Evolutionary conservation across 1,140 invertebrate genomes (phyloP).

Genomic region (Spodoptera litura): DNA sequence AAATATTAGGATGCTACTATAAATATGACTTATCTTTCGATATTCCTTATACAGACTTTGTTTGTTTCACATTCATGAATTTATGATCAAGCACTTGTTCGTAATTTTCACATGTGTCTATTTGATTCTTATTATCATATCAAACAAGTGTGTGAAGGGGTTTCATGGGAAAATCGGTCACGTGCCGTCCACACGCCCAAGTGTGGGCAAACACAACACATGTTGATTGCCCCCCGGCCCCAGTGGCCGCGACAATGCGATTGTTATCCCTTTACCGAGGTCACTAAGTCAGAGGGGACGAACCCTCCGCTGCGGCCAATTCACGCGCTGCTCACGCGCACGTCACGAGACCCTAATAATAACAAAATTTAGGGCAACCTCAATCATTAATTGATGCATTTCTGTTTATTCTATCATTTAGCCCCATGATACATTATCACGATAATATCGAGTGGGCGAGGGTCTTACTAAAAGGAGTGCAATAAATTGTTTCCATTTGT

Average conservation of each 20-base stretch:
- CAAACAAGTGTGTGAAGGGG: slow-evolving; percentile 49
- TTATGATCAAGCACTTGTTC: slow-evolving; percentile 33
- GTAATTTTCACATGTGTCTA: slow-evolving; percentile 26
- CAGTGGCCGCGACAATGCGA: slow-evolving; percentile 64
- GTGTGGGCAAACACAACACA: slow-evolving; percentile 69
- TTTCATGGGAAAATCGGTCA: slow-evolving; percentile 62
- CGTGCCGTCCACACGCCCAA: slow-evolving; percentile 67
- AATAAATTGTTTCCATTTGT: slow-evolving; percentile 42
- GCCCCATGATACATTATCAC: not conserved
- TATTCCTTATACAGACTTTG: not conserved
- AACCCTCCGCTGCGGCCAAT: slow-evolving; percentile 55
- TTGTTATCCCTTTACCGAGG: slow-evolving; percentile 70
- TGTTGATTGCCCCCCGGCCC: slow-evolving; percentile 63
- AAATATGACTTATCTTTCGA: not conserved
- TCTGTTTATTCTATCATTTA: slow-evolving; percentile 23
- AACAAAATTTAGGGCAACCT: slow-evolving; percentile 20
- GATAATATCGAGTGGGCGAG: not conserved
- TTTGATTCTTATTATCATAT: slow-evolving; percentile 39
- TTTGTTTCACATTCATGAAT: not conserved
- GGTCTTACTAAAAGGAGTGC: not conserved
- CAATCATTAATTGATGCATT: slow-evolving; percentile 26
- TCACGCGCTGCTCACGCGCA: slow-evolving; percentile 57
- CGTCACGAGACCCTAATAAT: slow-evolving; percentile 60
- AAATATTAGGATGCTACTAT: not conserved
- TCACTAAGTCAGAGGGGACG: slow-evolving; percentile 69